Evolutionary conservation across 2,113 vertebrate genomes (phyloP).

Genomic region (Okapia johnstoni): DNA sequence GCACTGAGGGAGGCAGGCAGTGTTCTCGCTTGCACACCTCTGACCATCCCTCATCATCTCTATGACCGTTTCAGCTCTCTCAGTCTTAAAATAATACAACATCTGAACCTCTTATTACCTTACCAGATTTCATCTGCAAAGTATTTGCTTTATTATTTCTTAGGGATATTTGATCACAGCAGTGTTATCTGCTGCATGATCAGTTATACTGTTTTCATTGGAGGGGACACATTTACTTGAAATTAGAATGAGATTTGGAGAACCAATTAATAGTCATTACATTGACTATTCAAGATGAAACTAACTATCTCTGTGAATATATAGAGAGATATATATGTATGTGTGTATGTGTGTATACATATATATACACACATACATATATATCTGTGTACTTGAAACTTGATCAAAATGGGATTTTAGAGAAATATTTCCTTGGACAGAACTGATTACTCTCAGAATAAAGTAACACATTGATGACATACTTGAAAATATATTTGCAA

Average conservation of each 20-base stretch:
- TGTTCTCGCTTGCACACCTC: fast-evolving
- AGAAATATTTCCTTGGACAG: not conserved
- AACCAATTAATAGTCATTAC: not conserved
- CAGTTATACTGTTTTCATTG: not conserved
- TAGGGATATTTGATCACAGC: not conserved
- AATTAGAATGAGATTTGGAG: not conserved
- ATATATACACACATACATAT: fast-evolving
- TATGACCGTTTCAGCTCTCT: not conserved
- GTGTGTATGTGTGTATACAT: not conserved
- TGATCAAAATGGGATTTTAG: not conserved
- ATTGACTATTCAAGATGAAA: not conserved
- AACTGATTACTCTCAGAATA: not conserved
- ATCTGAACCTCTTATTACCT: not conserved
- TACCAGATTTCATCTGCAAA: not conserved
- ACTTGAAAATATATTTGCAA: not conserved
- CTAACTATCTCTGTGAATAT: not conserved
- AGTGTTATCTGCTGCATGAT: not conserved
- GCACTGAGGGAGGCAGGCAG: not conserved
- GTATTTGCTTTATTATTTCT: not conserved
- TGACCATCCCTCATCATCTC: not conserved
- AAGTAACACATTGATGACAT: not conserved
- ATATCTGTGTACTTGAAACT: not conserved
- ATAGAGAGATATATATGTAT: not conserved
- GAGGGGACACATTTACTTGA: not conserved
- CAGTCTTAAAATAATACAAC: not conserved